phyloP scores from a whole-genome alignment of 2,888 invertebrate species.

The Crossocerus cetratus region DNA sequence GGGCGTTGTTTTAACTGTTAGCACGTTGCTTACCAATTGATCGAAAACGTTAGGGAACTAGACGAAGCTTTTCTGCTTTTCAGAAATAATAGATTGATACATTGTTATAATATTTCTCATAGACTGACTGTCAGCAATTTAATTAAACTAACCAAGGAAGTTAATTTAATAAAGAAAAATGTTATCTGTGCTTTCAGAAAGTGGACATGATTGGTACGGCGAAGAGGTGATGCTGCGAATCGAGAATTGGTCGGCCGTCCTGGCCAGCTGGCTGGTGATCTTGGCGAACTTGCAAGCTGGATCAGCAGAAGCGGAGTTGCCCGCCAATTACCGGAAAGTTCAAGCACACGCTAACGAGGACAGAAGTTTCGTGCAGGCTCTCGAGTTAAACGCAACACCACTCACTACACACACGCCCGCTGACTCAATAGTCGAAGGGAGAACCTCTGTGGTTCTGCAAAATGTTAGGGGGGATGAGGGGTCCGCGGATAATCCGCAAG shows the following conservation, averaged over 20 bases:
- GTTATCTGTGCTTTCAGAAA: slow-evolving; percentile 55
- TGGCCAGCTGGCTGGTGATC: slow-evolving; percentile 63
- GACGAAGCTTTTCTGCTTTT: too few species aligned
- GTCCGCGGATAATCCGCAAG: too few species aligned
- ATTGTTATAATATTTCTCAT: too few species aligned
- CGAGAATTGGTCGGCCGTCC: slow-evolving; percentile 66
- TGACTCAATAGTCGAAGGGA: neutral
- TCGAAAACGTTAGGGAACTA: too few species aligned
- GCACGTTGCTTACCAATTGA: neutral
- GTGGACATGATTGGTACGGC: slow-evolving; percentile 59
- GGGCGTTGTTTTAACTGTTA: neutral
- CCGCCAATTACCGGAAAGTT: slow-evolving; percentile 23
- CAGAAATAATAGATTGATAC: too few species aligned
- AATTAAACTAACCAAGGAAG: neutral
- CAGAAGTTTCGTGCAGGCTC: too few species aligned
- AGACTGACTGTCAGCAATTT: too few species aligned
- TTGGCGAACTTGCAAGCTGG: slow-evolving; percentile 41
- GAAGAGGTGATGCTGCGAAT: slow-evolving; percentile 68
- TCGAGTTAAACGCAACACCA: neutral
- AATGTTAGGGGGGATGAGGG: too few species aligned
- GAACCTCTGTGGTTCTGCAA: neutral
- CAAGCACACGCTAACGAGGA: slow-evolving; percentile 13
- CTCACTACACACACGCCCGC: neutral
- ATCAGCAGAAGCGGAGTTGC: slow-evolving; percentile 33
- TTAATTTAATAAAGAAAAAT: neutral